These are phyloP conservation scores for Helicoverpa zea DNA, from an alignment of 1,140 invertebrate genomes.

Conservation along the genomic window DNA sequence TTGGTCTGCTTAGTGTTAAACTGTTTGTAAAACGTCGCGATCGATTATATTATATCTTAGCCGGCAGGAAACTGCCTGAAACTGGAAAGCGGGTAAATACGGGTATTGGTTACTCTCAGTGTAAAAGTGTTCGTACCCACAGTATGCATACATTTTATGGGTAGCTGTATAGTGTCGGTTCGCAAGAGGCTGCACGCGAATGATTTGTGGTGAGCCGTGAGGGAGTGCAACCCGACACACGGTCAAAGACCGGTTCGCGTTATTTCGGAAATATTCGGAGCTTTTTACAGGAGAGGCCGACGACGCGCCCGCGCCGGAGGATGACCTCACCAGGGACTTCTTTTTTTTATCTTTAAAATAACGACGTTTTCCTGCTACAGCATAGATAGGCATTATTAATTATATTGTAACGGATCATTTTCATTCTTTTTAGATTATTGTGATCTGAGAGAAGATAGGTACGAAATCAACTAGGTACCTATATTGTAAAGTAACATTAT, in stretches of 20 bases:
- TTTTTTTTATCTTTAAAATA: slow-evolving; percentile 56
- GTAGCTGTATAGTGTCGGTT: slow-evolving; percentile 17
- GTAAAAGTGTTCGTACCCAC: neutral
- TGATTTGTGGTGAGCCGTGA: slow-evolving; percentile 69
- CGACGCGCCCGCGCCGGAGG: slow-evolving; percentile 57
- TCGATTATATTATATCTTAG: neutral
- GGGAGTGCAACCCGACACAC: slow-evolving; percentile 70
- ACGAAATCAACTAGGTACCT: too few relatives aligned
- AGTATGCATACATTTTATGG: neutral
- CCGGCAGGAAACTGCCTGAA: neutral
- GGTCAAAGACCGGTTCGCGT: slow-evolving; percentile 83
- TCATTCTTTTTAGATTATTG: slow-evolving; percentile 6
- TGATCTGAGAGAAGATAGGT: neutral
- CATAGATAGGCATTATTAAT: slow-evolving; percentile 37
- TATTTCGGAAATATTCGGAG: slow-evolving; percentile 75
- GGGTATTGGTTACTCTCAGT: neutral
- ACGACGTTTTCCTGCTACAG: slow-evolving; percentile 50
- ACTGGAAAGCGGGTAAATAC: neutral
- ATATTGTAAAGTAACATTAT: neutral
- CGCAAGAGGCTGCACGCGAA: slow-evolving; percentile 65
- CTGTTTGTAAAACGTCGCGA: slow-evolving; percentile 11
- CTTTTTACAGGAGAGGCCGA: slow-evolving; percentile 60
- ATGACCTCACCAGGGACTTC: slow-evolving; percentile 74
- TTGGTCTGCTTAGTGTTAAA: slow-evolving; percentile 14
- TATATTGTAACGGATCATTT: slow-evolving; percentile 27